A percentile compares a stretch with the other conserved stretches of the same genome.
Conservation (phyloP, 1,140 invertebrate species). For the Himalopsyche phryganea region DNA sequence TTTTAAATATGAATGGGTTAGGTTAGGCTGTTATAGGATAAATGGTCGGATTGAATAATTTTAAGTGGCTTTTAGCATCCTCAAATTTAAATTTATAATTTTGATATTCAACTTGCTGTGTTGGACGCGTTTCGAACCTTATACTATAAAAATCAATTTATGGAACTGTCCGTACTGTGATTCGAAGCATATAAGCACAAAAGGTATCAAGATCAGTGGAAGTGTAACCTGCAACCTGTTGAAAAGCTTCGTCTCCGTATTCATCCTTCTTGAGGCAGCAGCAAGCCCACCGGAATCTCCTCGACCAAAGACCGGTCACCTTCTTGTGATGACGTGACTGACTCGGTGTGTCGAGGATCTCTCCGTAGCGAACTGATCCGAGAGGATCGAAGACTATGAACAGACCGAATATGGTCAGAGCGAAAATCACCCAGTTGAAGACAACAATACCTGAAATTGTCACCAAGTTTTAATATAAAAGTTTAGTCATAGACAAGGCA, state of each 20-base stretch:
- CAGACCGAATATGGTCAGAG: conserved; percentile 69
- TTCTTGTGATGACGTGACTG: conserved; percentile 59
- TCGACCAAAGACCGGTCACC: conserved; percentile 64
- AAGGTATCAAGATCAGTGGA: not conserved
- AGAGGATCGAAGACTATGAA: conserved; percentile 78
- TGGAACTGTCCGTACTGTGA: too few relatives aligned
- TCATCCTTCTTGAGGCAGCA: conserved; percentile 79
- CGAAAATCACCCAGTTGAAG: conserved; percentile 76
- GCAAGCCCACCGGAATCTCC: conserved; percentile 70
- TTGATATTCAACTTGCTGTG: too few relatives aligned
- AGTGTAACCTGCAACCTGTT: conserved; percentile 69
- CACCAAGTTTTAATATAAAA: too few relatives aligned
- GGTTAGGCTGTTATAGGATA: too few relatives aligned
- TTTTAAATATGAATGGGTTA: too few relatives aligned
- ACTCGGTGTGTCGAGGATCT: conserved; percentile 56
- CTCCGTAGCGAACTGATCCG: conserved; percentile 62
- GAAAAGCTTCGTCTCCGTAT: conserved; percentile 76
- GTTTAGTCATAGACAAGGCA: too few relatives aligned
- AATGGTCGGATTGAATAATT: too few relatives aligned
- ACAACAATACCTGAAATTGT: conserved; percentile 69
- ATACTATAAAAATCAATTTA: too few relatives aligned
- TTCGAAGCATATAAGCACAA: not conserved
- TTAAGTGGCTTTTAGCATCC: too few relatives aligned
- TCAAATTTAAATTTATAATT: too few relatives aligned
- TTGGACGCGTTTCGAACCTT: too few relatives aligned